A percentile compares a stretch with the other conserved stretches of the same genome.
Conservation (phyloP, 2,888 invertebrate genomes). For the Morpho helenor region DNA sequence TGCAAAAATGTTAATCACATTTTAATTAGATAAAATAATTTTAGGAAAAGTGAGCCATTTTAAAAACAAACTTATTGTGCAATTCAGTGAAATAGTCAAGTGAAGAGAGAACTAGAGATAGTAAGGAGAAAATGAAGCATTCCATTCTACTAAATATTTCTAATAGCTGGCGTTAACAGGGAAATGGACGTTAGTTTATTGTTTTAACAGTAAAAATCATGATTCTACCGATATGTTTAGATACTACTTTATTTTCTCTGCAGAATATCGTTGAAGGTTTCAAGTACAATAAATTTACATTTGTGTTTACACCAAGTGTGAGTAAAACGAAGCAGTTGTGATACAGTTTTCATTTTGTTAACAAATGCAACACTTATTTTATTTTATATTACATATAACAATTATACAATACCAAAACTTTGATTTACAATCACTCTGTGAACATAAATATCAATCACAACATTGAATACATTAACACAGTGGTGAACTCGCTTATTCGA, state of each 20-base stretch:
- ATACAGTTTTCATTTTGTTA: conserved; percentile 32
- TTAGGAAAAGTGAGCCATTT: conserved; percentile 79
- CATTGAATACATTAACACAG: conserved; percentile 46
- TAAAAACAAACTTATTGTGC: conserved; percentile 76
- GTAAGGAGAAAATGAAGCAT: conserved; percentile 75
- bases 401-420: conserved; percentile 18
- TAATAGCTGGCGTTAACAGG: conserved; percentile 79
- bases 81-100: conserved; percentile 73
- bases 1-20: conserved; percentile 22
- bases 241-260: conserved; percentile 23
- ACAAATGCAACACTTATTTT: conserved; percentile 23
- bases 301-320: conserved; percentile 50
- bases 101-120: conserved; percentile 72
- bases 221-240: conserved; percentile 20
- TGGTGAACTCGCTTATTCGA: conserved; percentile 40
- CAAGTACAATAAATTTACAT: conserved; percentile 39
- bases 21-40: conserved; percentile 41
- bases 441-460: conserved; percentile 30
- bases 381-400: conserved; percentile 1
- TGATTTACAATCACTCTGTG: conserved; percentile 27
- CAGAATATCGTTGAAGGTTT: conserved; percentile 26
- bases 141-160: conserved; percentile 74
- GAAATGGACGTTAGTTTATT: conserved; percentile 71
- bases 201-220: conserved; percentile 43
- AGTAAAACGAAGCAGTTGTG: conserved; percentile 43